phyloP scores from a whole-genome alignment of 2,797 vertebrate species.

The Mallotus villosus region DNA sequence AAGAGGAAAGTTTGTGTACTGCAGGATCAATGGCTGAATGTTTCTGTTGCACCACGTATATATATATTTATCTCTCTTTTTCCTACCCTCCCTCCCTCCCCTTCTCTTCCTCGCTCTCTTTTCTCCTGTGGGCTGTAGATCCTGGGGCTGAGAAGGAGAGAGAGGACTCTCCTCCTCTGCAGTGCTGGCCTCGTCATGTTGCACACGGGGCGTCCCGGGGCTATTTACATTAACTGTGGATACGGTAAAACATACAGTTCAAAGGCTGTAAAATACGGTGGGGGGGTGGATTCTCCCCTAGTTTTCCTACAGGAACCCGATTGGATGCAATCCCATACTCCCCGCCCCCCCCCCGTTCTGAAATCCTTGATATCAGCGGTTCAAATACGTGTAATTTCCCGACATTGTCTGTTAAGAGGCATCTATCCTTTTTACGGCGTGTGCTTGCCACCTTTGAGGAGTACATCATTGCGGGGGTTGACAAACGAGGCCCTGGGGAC shows the following conservation, averaged over 20 bases:
- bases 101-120: conserved; percentile 45
- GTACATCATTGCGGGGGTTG: conserved; percentile 44
- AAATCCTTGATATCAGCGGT: conserved; percentile 34
- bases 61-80: conserved; percentile 47
- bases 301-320: no score
- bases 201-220: conserved; percentile 41
- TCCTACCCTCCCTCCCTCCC: no score
- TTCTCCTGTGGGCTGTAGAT: conserved; percentile 64
- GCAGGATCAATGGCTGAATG: conserved; percentile 67
- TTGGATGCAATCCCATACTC: no score
- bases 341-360: not conserved
- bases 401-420: conserved; percentile 51
- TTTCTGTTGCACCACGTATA: conserved; percentile 70
- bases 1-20: conserved; percentile 71
- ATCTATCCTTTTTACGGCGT: conserved; percentile 43
- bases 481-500: conserved; percentile 52
- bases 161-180: conserved; percentile 51
- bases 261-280: conserved; percentile 13
- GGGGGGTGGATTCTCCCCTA: not conserved
- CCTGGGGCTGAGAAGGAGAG: conserved; percentile 56
- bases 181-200: conserved; percentile 58
- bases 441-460: conserved; percentile 38
- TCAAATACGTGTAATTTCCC: conserved; percentile 52
- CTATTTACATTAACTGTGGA: conserved; percentile 46
- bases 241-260: conserved; percentile 48